Evolutionary conservation across 2,113 vertebrate species (phyloP).

Genomic region (Hippocampus guttulatus): DNA sequence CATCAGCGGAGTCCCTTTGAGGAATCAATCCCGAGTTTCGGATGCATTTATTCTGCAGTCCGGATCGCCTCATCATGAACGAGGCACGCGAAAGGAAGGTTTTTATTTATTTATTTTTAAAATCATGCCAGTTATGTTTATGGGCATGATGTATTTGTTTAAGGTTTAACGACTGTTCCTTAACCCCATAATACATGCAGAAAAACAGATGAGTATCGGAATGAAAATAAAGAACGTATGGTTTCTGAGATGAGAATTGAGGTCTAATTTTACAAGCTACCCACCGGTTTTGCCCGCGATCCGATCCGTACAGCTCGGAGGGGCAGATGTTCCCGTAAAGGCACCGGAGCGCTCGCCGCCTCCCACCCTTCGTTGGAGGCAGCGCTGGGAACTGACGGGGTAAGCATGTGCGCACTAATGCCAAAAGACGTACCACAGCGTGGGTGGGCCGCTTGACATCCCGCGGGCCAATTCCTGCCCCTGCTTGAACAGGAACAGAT

Average conservation of each 20-base stretch:
- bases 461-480: conserved; percentile 65
- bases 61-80: neutral
- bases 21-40: conserved; percentile 48
- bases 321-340: conserved; percentile 50
- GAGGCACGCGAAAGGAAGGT: neutral
- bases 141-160: conserved; percentile 6
- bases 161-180: conserved; percentile 15
- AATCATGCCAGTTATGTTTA: neutral
- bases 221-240: neutral
- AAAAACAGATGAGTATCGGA: conserved; percentile 5
- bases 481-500: conserved; percentile 65
- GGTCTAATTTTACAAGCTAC: neutral
- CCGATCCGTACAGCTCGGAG: conserved; percentile 14
- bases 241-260: neutral
- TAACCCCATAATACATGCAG: conserved; percentile 5
- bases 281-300: conserved; percentile 11
- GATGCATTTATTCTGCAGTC: conserved; percentile 23
- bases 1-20: conserved; percentile 46
- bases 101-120: neutral
- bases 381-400: conserved; percentile 46
- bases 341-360: conserved; percentile 22
- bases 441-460: conserved; percentile 63
- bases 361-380: conserved; percentile 32
- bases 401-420: conserved; percentile 44
- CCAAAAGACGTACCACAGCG: conserved; percentile 56